Evolutionary conservation across 1,140 invertebrate genomes (phyloP), one percentile per base, ranked within the genome.

Genomic region (Musca domestica): DNA sequence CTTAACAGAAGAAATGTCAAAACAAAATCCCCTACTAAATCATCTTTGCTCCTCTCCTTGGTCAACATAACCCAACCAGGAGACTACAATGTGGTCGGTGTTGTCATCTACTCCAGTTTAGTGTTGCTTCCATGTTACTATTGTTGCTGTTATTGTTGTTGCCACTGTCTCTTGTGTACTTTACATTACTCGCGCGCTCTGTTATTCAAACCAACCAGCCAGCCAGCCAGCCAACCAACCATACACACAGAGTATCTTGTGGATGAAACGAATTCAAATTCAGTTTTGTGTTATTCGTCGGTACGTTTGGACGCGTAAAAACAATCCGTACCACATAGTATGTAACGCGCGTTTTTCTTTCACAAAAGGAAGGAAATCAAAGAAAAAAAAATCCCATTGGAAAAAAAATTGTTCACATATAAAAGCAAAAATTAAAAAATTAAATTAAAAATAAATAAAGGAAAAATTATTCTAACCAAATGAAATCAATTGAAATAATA

Each of bases 251-350:
- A 67, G 56, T 67, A 61, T 67, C 23, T 67, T 15, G 58, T 64
- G 30, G 54, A 49, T 61, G 30, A 69, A n/a, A 49, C 56, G 46
- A 68, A 52, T 46, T 12, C 52, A 46, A 25, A 63, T 76, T 76
- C 72, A 76, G 74, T 76, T 76, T 71, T 74, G 72, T 76, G 70
- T 74, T 71, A 74, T 72, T 72, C 73, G 70, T 76, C 74, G 74
- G 74, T 74, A 67, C 71, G 73, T 71, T 72, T 74, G 71, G 74
- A 74, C 73, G 70, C 74, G 74, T 74, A 41, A 41, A 41, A 41
- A 41, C 34, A 41, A 41, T 41, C 34, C 34, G 34, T 41, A 12
- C 34, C 34, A 30, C 27, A 41, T 5, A 9, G 34, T 5, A 9
- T 41, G 69, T 70, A 61, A 30, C 69, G 69, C 69, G 69, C 68